phyloP scores from a whole-genome alignment of 2,797 vertebrate genomes.

The Cirrhinus molitorella region DNA sequence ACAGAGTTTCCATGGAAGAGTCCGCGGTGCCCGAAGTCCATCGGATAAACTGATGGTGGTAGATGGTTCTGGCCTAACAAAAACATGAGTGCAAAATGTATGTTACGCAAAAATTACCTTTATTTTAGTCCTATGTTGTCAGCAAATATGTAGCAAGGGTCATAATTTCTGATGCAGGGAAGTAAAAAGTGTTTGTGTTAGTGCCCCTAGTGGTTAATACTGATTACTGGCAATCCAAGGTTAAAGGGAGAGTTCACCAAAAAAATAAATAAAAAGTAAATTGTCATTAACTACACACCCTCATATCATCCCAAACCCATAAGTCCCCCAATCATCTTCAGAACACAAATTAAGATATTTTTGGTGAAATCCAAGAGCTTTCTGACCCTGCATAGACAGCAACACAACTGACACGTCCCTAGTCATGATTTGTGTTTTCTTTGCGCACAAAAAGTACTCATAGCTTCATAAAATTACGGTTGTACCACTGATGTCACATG shows the following conservation, averaged over 20 bases:
- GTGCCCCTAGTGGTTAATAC: not conserved
- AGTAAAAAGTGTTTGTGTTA: not conserved
- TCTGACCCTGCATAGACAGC: too few relatives aligned
- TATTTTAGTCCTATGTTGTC: not conserved
- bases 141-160: not conserved
- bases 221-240: not conserved
- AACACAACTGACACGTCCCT: too few relatives aligned
- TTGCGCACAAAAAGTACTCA: too few relatives aligned
- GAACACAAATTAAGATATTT: too few relatives aligned
- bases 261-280: too few relatives aligned
- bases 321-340: too few relatives aligned
- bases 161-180: not conserved
- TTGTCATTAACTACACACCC: too few relatives aligned
- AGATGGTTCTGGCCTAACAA: conserved; percentile 30
- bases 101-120: not conserved
- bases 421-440: too few relatives aligned
- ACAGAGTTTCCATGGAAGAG: conserved; percentile 58
- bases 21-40: conserved; percentile 46
- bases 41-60: conserved; percentile 23
- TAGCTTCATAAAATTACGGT: too few relatives aligned
- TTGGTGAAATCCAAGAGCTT: too few relatives aligned
- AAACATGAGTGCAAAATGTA: not conserved
- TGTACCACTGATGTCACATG: too few relatives aligned
- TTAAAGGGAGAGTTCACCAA: not conserved
- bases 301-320: too few relatives aligned